phyloP scores from a whole-genome alignment of 2,797 vertebrate species.

The Holocentrus rufus region DNA sequence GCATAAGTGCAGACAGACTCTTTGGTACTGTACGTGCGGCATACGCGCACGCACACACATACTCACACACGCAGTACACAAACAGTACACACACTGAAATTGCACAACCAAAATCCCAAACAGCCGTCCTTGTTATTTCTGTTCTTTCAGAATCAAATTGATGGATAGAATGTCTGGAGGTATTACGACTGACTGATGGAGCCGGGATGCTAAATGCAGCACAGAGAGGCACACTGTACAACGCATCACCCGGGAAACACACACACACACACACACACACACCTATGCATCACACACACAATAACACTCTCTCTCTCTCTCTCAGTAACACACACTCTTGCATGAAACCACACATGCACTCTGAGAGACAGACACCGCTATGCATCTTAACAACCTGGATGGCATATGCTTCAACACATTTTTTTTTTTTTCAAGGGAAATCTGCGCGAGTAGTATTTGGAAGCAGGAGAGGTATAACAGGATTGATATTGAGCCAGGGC shows the following conservation, averaged over 20 bases:
- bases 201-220: slow-evolving; percentile 64
- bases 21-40: slow-evolving; percentile 12
- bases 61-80: slow-evolving; percentile 47
- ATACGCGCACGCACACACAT: slow-evolving; percentile 37
- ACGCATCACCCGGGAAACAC: slow-evolving; percentile 53
- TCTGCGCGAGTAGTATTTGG: slow-evolving; percentile 45
- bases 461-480: slow-evolving; percentile 60
- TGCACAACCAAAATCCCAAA: slow-evolving; percentile 60
- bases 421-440: slow-evolving; percentile 50
- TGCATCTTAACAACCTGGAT: slow-evolving; percentile 67
- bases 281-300: slow-evolving; percentile 21
- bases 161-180: slow-evolving; percentile 79
- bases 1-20: too few species aligned
- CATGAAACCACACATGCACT: slow-evolving; percentile 29
- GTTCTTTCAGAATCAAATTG: slow-evolving; percentile 76
- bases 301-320: slow-evolving; percentile 1
- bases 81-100: slow-evolving; percentile 37
- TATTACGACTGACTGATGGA: slow-evolving; percentile 78
- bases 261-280: slow-evolving; percentile 41
- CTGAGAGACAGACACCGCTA: slow-evolving; percentile 49
- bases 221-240: slow-evolving; percentile 55
- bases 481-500: slow-evolving; percentile 69
- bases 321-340: neutral
- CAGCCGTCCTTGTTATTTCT: slow-evolving; percentile 66
- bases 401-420: slow-evolving; percentile 54